A percentile compares a stretch with the other conserved stretches of the same genome.
Conservation (phyloP, 2,113 vertebrate species). For the Marmota monax region DNA sequence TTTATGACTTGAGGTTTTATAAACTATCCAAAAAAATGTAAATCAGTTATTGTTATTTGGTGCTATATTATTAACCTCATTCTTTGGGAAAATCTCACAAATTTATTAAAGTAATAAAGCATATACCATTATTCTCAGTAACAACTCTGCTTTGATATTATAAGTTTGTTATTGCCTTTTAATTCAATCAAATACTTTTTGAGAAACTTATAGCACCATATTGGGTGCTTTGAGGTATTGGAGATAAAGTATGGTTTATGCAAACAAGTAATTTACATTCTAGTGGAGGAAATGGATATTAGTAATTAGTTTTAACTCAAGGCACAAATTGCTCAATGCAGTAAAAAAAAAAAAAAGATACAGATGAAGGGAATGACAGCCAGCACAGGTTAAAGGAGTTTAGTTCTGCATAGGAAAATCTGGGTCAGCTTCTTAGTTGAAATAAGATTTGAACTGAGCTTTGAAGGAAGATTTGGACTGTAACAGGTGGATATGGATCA, state of each 20-base stretch:
- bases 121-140: constrained; percentile 14
- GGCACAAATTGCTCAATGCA: constrained; percentile 6
- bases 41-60: background rate
- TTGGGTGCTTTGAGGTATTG: constrained; percentile 23
- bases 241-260: background rate
- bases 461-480: background rate
- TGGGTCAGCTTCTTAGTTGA: background rate
- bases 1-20: constrained; percentile 13
- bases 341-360: background rate
- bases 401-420: background rate
- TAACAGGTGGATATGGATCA: background rate
- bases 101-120: constrained; percentile 41
- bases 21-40: background rate
- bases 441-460: background rate
- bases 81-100: background rate
- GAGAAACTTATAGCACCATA: constrained; percentile 8
- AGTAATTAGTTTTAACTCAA: constrained; percentile 43
- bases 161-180: background rate
- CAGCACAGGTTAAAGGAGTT: background rate
- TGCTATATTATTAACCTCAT: background rate
- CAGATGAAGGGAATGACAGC: background rate
- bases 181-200: constrained; percentile 47
- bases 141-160: background rate
- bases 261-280: constrained; percentile 20
- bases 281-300: background rate